Base-by-base conservation (phyloP, 92 coral and sea anemone genomes). In the Umimayanthus chanpuru region DNA sequence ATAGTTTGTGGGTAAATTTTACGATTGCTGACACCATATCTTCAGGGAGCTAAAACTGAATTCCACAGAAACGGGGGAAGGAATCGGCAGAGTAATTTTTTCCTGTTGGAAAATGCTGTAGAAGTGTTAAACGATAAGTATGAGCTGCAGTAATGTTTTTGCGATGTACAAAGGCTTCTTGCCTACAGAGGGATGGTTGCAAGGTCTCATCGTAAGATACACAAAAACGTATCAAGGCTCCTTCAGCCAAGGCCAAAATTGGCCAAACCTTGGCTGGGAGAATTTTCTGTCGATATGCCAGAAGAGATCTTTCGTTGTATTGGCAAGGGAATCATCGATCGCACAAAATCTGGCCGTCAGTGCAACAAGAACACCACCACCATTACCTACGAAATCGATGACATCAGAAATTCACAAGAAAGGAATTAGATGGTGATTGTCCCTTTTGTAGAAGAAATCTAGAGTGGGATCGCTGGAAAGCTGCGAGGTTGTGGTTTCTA, bases 1-100 rank as follows among this genome's bases (percentile, higher is more conserved):
- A 39, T 87, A 53, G 16, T 18, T 82, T 4, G 39, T 81, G 90
- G 90, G 88, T 49, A 78, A 91, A 87, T 0, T 89, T 47, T 8
- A 47, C 5, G 5, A 47, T 47, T n/a, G n/a, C n/a, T n/a, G n/a
- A n/a, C 5, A 8, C 85, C 29, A 36, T 72, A 72, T 85, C 79
- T 85, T 9, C 79, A n/a, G n/a, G 50, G 66, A 23, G 80, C 75
- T 43, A 73, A 85, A 81, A 85, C 79, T 38, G 44, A 53, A 70
- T 61, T 83, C 77, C n/a, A 36, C 58, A 8, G 76, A 83, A 83
- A 83, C 87, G 87, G 41, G 73, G 38, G 77, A 70, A 38, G 49
- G 58, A 83, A 40, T 29, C 55, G 29, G 76, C 58, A 30, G 76
- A 83, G 56, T 83, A 67, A 14, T 41, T 82, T 82, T 49, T 83